Percentiles rank a stretch among this genome's conserved stretches.
phyloP scores from a whole-genome alignment of 37 sponge, comb jelly and placozoan species.

The Geodia barretti region DNA sequence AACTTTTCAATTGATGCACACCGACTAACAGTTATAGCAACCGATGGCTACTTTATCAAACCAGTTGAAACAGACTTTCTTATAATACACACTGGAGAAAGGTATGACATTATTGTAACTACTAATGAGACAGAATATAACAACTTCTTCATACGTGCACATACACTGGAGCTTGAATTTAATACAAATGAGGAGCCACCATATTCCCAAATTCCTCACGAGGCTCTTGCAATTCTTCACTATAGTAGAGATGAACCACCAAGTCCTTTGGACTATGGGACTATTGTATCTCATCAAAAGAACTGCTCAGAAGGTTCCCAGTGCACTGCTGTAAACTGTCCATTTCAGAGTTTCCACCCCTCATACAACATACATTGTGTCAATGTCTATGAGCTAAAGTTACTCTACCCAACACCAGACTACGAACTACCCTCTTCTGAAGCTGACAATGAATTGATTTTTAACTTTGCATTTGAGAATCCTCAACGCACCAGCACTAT shows the following conservation, averaged over 20 bases:
- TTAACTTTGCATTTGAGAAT: slow-evolving; percentile 59
- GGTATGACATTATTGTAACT: slow-evolving; percentile 76
- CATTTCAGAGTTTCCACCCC: slow-evolving; percentile 50
- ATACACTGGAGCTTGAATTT: slow-evolving; percentile 57
- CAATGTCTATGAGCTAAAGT: not conserved
- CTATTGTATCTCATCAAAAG: slow-evolving; percentile 4
- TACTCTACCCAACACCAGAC: not conserved
- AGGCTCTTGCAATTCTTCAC: slow-evolving; percentile 70
- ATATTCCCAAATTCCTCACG: slow-evolving; percentile 22
- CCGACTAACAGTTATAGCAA: slow-evolving; percentile 68
- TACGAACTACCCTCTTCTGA: not conserved
- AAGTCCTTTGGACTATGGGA: not conserved
- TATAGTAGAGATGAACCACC: slow-evolving; percentile 23
- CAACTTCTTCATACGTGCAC: slow-evolving; percentile 61
- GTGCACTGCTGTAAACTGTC: slow-evolving; percentile 72
- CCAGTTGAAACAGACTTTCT: slow-evolving; percentile 64
- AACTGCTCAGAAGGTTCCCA: slow-evolving; percentile 3
- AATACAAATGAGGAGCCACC: slow-evolving; percentile 21
- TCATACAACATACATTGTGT: slow-evolving; percentile 60
- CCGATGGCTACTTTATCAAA: slow-evolving; percentile 71
- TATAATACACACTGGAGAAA: slow-evolving; percentile 76
- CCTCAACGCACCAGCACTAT: slow-evolving; percentile 13
- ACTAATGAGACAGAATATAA: slow-evolving; percentile 28
- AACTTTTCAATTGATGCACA: slow-evolving; percentile 79
- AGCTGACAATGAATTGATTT: slow-evolving; percentile 10